These are phyloP conservation scores for Trachymyrmex cornetzi DNA, from an alignment of 1,140 invertebrate genomes.

Conservation along the genomic window DNA sequence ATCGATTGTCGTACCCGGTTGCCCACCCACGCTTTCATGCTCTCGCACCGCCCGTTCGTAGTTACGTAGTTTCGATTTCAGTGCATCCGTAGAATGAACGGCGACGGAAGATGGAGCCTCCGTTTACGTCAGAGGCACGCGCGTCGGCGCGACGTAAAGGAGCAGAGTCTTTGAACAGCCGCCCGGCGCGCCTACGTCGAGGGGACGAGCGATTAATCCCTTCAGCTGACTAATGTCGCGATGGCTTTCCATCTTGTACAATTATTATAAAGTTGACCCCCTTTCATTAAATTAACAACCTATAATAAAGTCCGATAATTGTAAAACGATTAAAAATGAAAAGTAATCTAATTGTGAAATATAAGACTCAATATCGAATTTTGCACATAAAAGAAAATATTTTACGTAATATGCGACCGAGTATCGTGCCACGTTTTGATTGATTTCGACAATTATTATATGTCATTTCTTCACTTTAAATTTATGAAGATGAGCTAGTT, in stretches of 20 bases:
- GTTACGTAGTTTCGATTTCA: constrained; percentile 75
- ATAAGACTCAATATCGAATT: not conserved
- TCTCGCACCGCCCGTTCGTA: constrained; percentile 41
- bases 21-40: constrained; percentile 52
- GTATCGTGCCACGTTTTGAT: not conserved
- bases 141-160: constrained; percentile 23
- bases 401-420: not conserved
- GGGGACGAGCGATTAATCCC: not conserved
- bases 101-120: constrained; percentile 74
- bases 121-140: constrained; percentile 65
- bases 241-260: not conserved
- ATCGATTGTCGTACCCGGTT: constrained; percentile 73
- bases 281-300: not conserved
- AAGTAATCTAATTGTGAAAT: not conserved
- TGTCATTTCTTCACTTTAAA: not conserved
- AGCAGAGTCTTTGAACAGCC: constrained; percentile 12
- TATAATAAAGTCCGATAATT: not conserved
- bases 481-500: not conserved
- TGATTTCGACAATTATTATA: not conserved
- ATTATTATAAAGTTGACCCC: not conserved
- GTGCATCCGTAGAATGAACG: constrained; percentile 64
- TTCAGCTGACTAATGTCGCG: not conserved
- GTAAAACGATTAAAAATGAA: too few relatives aligned
- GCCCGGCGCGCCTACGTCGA: constrained; percentile 2
- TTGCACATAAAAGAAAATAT: not conserved